Percentiles rank a stretch among this genome's conserved stretches.
phyloP scores from a whole-genome alignment of 2,113 vertebrate genomes.

The Hemiprocne comata region DNA sequence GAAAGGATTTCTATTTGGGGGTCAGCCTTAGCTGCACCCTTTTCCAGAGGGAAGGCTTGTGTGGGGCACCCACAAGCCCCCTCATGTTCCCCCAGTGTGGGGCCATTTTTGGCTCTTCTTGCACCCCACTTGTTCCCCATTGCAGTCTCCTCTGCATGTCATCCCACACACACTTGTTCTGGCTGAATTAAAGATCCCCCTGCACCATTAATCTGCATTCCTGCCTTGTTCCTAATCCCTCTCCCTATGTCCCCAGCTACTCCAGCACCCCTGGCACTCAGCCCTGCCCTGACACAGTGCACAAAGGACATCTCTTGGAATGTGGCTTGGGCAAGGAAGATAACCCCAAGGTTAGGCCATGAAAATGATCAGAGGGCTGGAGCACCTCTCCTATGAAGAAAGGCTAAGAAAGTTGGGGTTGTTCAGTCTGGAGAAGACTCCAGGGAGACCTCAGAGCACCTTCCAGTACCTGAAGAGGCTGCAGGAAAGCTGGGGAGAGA shows the following conservation, averaged over 20 bases:
- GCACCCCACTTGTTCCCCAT: background rate
- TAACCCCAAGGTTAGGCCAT: background rate
- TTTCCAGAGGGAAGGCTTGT: background rate
- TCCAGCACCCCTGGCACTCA: background rate
- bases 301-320: background rate
- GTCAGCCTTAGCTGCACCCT: background rate
- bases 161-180: background rate
- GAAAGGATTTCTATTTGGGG: background rate
- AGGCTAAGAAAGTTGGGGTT: no score
- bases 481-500: no score
- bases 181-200: background rate
- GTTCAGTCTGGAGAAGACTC: no score
- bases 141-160: background rate
- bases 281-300: background rate
- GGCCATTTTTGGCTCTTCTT: fast-evolving
- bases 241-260: background rate
- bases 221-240: background rate
- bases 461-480: no score
- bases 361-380: no score
- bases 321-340: background rate
- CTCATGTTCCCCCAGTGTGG: fast-evolving
- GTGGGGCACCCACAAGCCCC: fast-evolving
- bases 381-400: no score
- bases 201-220: no score
- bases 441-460: no score